A percentile compares a stretch with the other conserved stretches of the same genome.
Conservation (phyloP, 2,888 invertebrate species). For the Oasisia sp. region DNA sequence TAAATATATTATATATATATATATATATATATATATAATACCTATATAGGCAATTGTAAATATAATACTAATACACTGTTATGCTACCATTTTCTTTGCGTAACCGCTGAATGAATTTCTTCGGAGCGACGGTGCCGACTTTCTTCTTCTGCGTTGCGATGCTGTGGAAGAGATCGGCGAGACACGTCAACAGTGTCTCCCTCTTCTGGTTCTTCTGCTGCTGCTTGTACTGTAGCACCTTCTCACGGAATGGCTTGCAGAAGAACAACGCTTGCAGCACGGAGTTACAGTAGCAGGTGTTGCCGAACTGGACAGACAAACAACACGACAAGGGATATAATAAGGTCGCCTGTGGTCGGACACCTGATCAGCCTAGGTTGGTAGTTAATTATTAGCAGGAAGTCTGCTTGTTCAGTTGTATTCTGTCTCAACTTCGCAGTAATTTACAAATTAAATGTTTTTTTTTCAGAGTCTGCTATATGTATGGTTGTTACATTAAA, state of each 20-base stretch:
- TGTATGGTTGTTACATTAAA: no score
- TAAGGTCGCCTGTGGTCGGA: neutral
- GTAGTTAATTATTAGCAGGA: no score
- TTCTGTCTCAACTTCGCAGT: no score
- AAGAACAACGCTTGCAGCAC: conserved; percentile 99
- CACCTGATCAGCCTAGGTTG: neutral
- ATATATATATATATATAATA: no score
- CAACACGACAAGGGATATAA: neutral
- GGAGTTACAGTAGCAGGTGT: conserved; percentile 99
- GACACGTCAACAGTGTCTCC: conserved; percentile 95
- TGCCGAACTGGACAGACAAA: conserved; percentile 80
- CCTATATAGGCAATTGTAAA: neutral
- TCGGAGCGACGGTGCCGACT: conserved; percentile 98
- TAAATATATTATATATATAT: no score
- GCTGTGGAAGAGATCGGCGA: conserved; percentile 97
- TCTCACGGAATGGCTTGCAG: conserved; percentile 98
- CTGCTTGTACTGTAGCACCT: conserved; percentile 94
- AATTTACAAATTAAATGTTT: no score
- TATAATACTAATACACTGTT: neutral
- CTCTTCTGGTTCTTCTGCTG: conserved; percentile 72
- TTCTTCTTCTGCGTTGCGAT: conserved; percentile 99
- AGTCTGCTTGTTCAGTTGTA: no score
- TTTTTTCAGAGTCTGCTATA: no score
- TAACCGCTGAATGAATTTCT: conserved; percentile 97
- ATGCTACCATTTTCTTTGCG: conserved; percentile 93